These are phyloP conservation scores for Drosophila triauraria DNA, from an alignment of 1,140 invertebrate species.

Conservation along the genomic window DNA sequence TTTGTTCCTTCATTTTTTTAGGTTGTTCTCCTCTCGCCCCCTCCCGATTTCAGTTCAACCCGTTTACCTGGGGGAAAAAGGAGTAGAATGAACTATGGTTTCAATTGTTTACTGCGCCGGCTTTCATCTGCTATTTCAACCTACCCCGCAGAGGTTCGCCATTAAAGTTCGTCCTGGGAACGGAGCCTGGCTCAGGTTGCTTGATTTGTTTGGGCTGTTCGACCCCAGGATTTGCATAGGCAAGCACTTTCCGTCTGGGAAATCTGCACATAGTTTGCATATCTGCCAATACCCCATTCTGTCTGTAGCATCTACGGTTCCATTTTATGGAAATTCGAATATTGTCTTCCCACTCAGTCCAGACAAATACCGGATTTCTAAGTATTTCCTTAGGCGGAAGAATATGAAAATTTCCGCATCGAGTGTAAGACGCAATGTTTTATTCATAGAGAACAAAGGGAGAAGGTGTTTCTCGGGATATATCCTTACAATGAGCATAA, in stretches of 20 bases:
- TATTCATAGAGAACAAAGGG: conserved; percentile 18
- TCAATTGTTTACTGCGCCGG: conserved; percentile 54
- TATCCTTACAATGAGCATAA: neutral
- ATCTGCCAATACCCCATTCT: conserved; percentile 35
- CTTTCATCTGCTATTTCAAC: conserved; percentile 19
- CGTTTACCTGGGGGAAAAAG: conserved; percentile 33
- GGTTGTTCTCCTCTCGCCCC: neutral
- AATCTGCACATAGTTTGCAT: conserved; percentile 64
- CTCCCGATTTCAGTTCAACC: conserved; percentile 37
- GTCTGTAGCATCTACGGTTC: conserved; percentile 16
- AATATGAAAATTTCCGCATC: conserved; percentile 30
- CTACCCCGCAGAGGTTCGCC: conserved; percentile 11
- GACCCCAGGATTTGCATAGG: conserved; percentile 69
- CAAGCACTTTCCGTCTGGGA: conserved; percentile 60
- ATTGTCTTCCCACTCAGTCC: conserved; percentile 20
- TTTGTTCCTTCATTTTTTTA: conserved; percentile 34
- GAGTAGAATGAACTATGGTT: conserved; percentile 52
- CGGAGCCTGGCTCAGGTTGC: conserved; percentile 12
- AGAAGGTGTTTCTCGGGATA: neutral
- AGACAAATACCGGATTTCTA: conserved; percentile 35
- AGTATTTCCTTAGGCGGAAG: conserved; percentile 18
- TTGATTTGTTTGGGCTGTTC: conserved; percentile 31
- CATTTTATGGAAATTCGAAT: conserved; percentile 39
- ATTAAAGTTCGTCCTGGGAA: conserved; percentile 40
- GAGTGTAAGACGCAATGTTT: conserved; percentile 27